phyloP scores from a whole-genome alignment of 2,113 vertebrate genomes.

The Menidia beryllina region DNA sequence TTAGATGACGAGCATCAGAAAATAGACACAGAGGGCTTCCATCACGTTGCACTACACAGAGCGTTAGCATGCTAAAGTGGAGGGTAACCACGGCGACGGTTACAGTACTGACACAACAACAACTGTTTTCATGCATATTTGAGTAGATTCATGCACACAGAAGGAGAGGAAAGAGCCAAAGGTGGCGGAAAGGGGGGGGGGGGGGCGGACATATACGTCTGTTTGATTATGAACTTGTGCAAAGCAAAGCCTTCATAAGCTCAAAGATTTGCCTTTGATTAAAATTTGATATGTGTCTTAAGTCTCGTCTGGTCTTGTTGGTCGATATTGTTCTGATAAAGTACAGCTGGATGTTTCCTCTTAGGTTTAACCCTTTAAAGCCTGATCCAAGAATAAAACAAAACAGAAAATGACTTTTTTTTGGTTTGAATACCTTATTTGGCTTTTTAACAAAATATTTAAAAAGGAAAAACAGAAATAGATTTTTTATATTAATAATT shows the following conservation, averaged over 20 bases:
- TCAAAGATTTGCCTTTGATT: constrained; percentile 42
- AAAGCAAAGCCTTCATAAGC: constrained; percentile 44
- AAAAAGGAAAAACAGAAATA: no score
- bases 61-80: constrained; percentile 57
- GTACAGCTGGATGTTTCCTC: constrained; percentile 50
- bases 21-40: constrained; percentile 46
- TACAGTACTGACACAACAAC: constrained; percentile 45
- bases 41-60: constrained; percentile 57
- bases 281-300: constrained; percentile 47
- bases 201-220: constrained; percentile 33
- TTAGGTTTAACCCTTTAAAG: constrained; percentile 41
- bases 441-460: no score
- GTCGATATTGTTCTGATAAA: constrained; percentile 53
- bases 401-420: no score
- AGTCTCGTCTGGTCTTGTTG: constrained; percentile 8
- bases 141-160: constrained; percentile 67
- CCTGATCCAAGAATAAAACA: no score
- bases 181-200: constrained; percentile 49
- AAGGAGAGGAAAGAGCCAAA: constrained; percentile 37
- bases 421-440: no score
- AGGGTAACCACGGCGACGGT: constrained; percentile 35
- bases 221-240: constrained; percentile 38
- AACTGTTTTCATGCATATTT: constrained; percentile 67
- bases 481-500: no score
- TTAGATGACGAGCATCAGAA: constrained; percentile 43